Conservation (phyloP, 2,888 invertebrate genomes). For the Nipponacmea schrenckii region DNA sequence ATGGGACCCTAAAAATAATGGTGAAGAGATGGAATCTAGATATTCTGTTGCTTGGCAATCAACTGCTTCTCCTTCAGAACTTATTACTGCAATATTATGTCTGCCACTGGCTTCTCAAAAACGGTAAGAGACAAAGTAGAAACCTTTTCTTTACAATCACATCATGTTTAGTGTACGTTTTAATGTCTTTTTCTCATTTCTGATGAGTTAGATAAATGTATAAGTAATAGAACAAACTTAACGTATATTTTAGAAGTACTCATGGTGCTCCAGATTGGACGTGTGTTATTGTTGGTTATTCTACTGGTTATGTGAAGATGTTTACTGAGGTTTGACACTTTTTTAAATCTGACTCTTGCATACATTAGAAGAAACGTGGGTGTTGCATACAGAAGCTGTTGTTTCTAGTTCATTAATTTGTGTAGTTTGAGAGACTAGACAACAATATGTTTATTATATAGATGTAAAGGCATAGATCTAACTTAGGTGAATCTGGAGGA, state of each 20-base stretch:
- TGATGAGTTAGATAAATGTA: background rate
- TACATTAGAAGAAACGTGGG: too few relatives aligned
- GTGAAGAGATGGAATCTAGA: conserved; percentile 53
- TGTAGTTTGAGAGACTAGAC: background rate
- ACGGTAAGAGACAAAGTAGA: conserved; percentile 39
- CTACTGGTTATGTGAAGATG: conserved; percentile 85
- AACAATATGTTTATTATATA: background rate
- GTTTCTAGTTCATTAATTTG: too few relatives aligned
- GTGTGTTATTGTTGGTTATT: conserved; percentile 86
- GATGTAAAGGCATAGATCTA: too few relatives aligned
- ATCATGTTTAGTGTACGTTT: too few relatives aligned
- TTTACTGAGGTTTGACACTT: conserved; percentile 78
- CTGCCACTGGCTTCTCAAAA: conserved; percentile 66
- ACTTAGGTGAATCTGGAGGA: too few relatives aligned
- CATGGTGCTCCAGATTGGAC: conserved; percentile 89
- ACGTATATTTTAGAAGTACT: conserved; percentile 64
- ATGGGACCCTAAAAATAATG: conserved; percentile 56
- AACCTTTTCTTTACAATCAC: too few relatives aligned
- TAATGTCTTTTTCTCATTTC: background rate
- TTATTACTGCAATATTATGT: conserved; percentile 60
- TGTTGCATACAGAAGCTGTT: too few relatives aligned
- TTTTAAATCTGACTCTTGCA: background rate
- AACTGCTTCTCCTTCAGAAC: conserved; percentile 68
- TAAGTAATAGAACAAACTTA: too few relatives aligned
- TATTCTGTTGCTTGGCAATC: conserved; percentile 53